phyloP scores from a whole-genome alignment of 2,888 invertebrate genomes.

The Cremastinae sp. region DNA sequence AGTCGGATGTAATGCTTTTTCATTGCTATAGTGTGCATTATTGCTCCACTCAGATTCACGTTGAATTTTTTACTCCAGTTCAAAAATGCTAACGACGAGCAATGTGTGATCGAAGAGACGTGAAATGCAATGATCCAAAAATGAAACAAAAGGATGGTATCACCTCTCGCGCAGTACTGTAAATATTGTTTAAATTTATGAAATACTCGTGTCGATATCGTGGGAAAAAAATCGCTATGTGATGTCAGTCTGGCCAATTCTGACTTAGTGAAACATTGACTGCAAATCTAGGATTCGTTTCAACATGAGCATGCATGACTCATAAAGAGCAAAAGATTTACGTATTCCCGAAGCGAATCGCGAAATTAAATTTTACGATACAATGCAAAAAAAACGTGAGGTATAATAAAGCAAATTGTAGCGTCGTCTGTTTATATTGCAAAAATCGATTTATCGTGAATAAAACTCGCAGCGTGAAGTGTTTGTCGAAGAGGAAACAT shows the following conservation, averaged over 20 bases:
- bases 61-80: conserved; percentile 54
- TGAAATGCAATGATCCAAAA: too few relatives aligned
- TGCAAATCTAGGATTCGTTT: conserved; percentile 47
- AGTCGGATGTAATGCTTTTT: conserved; percentile 66
- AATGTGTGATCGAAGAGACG: conserved; percentile 18
- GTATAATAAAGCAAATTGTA: too few relatives aligned
- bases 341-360: conserved; percentile 62
- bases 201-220: conserved; percentile 18
- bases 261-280: conserved; percentile 24
- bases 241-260: conserved; percentile 25
- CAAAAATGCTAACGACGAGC: conserved; percentile 33
- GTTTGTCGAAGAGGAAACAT: conserved; percentile 43
- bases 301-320: conserved; percentile 67
- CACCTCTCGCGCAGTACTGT: conserved; percentile 48
- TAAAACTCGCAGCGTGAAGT: conserved; percentile 35
- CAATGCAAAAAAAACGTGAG: conserved; percentile 57
- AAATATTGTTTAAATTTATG: conserved; percentile 56
- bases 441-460: conserved; percentile 50
- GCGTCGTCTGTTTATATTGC: conserved; percentile 68
- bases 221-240: conserved; percentile 5
- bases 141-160: conserved; percentile 38
- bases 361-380: conserved; percentile 27
- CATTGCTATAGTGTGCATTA: conserved; percentile 61
- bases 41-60: conserved; percentile 60
- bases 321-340: conserved; percentile 55